Evolutionary conservation across 1,140 invertebrate genomes (phyloP).

Genomic region (Apis mellifera): Amel_HAv3.1 CM009936.2:5022501-5023000

Average conservation of each 20-base stretch:
- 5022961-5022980: constrained; percentile 83
- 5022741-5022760: constrained; percentile 84
- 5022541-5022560: background rate
- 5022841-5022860: constrained; percentile 25
- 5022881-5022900: constrained; percentile 82
- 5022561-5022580: background rate
- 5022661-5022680: background rate
- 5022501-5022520: background rate
- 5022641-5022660: background rate
- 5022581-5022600: background rate
- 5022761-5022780: constrained; percentile 83
- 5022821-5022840: background rate
- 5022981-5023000: constrained; percentile 86
- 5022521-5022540: background rate
- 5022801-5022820: constrained; percentile 80
- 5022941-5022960: constrained; percentile 89
- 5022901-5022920: constrained; percentile 89
- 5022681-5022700: too few relatives aligned
- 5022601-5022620: background rate
- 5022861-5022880: constrained; percentile 81
- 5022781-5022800: constrained; percentile 79
- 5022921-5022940: constrained; percentile 91
- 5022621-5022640: background rate
- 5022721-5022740: constrained; percentile 77
- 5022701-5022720: constrained; percentile 73